Conservation (phyloP, 2,113 vertebrate genomes). For the Cervus canadensis region DNA sequence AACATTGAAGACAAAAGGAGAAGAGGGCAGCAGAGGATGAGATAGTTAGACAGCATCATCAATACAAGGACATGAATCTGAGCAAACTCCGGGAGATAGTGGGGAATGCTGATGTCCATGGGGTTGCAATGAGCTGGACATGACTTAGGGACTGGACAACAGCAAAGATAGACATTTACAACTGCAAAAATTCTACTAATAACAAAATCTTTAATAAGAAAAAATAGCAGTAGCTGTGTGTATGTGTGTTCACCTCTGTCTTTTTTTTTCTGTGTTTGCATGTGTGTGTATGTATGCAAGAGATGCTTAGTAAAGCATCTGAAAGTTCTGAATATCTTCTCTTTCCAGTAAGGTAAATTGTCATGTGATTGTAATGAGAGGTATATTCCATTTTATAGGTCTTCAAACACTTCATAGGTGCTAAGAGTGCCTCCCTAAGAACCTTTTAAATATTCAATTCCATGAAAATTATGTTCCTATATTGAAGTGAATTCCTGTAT, state of each 20-base stretch:
- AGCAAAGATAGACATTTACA: neutral
- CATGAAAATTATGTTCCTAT: neutral
- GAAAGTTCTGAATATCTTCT: neutral
- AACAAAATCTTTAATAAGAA: neutral
- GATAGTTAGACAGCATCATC: neutral
- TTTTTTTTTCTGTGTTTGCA: neutral
- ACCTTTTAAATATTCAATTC: neutral
- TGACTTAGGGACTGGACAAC: neutral
- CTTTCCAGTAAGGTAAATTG: neutral
- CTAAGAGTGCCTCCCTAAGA: neutral
- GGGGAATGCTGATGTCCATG: neutral
- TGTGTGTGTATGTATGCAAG: neutral
- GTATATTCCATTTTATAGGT: neutral
- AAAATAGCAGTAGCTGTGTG: neutral
- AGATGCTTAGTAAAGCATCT: neutral
- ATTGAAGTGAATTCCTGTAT: neutral
- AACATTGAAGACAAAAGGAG: neutral
- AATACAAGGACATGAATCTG: neutral
- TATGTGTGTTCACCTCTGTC: neutral
- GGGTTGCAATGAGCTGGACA: neutral
- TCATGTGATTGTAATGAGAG: neutral
- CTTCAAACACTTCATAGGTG: neutral
- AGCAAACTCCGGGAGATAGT: neutral
- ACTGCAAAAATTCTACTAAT: neutral
- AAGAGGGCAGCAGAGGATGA: neutral